These are phyloP conservation scores for Varroa destructor DNA, from an alignment of 1,140 invertebrate genomes.

Conservation along the genomic window DNA sequence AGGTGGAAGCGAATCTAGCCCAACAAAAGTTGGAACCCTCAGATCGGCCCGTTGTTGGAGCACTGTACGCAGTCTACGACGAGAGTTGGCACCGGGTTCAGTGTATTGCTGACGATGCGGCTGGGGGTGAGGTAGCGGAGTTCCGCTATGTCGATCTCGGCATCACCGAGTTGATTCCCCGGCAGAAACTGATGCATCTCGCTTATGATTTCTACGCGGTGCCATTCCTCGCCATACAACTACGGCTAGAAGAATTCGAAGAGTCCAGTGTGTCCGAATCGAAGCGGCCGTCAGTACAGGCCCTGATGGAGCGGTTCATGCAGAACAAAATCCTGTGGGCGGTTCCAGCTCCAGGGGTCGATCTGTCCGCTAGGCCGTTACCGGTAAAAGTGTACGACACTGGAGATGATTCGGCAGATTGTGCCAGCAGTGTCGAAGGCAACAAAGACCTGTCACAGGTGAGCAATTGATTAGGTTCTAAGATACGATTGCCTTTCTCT, in stretches of 20 bases:
- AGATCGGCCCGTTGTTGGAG: constrained; percentile 10
- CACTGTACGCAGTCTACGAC: constrained; percentile 11
- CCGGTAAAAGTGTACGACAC: constrained; percentile 24
- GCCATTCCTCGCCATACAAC: constrained; percentile 7
- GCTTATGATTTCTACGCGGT: constrained; percentile 17
- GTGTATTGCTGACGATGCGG: neutral
- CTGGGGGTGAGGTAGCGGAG: neutral
- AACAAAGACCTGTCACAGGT: too few relatives aligned
- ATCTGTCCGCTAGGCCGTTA: neutral
- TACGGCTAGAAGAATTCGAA: constrained; percentile 18
- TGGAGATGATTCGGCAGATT: neutral
- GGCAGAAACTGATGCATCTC: constrained; percentile 23
- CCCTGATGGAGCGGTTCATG: constrained; percentile 15
- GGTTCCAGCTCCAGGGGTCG: neutral
- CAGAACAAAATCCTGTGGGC: constrained; percentile 22
- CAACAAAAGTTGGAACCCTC: constrained; percentile 4
- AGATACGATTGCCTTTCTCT: too few relatives aligned
- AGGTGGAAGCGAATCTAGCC: neutral
- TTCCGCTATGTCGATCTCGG: constrained; percentile 25
- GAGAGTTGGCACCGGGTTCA: constrained; percentile 25
- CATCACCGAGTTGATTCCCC: constrained; percentile 19
- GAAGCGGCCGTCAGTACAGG: constrained; percentile 7
- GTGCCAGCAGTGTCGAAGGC: too few relatives aligned
- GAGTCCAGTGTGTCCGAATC: constrained; percentile 15
- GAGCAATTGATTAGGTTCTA: too few relatives aligned